A percentile compares a stretch with the other conserved stretches of the same genome.
Conservation (phyloP, 2,888 invertebrate species). For the Apeira syringaria region DNA sequence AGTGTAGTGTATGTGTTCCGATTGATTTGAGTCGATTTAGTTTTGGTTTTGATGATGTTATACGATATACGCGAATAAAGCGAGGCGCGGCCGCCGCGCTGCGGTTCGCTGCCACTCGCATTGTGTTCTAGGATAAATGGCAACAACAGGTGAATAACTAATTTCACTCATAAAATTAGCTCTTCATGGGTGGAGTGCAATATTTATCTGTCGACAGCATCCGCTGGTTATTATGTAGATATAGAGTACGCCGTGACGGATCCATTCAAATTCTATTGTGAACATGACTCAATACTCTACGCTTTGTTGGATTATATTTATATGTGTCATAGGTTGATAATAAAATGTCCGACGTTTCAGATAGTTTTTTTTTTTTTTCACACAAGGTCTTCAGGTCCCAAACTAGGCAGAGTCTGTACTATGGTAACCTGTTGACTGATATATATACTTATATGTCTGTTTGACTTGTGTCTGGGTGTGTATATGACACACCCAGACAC, state of each 20-base stretch:
- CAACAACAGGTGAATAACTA: slow-evolving; percentile 83
- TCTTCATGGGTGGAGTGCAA: slow-evolving; percentile 78
- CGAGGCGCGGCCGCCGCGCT: slow-evolving; percentile 67
- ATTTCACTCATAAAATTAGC: slow-evolving; percentile 82
- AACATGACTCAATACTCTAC: slow-evolving; percentile 30
- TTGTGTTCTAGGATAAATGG: slow-evolving; percentile 80
- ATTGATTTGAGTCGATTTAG: slow-evolving; percentile 46
- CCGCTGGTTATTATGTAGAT: slow-evolving; percentile 50
- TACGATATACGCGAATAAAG: slow-evolving; percentile 55
- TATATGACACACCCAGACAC: too few species aligned
- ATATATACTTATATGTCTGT: too few species aligned
- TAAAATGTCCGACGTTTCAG: too few species aligned
- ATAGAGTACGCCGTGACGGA: slow-evolving; percentile 56
- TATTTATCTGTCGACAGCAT: slow-evolving; percentile 74
- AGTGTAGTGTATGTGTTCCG: slow-evolving; percentile 15
- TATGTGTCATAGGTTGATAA: slow-evolving; percentile 11
- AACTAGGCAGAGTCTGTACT: too few species aligned
- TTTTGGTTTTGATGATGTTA: slow-evolving; percentile 57
- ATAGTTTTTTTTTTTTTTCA: too few species aligned
- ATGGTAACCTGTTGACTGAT: too few species aligned
- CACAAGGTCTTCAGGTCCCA: too few species aligned
- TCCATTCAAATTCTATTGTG: slow-evolving; percentile 47
- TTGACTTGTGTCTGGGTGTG: too few species aligned
- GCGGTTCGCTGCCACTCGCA: slow-evolving; percentile 63
- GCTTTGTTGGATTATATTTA: slow-evolving; percentile 15